Evolutionary conservation across 2,888 invertebrate genomes (phyloP).

Genomic region (Scaptomyza polygonia): DNA sequence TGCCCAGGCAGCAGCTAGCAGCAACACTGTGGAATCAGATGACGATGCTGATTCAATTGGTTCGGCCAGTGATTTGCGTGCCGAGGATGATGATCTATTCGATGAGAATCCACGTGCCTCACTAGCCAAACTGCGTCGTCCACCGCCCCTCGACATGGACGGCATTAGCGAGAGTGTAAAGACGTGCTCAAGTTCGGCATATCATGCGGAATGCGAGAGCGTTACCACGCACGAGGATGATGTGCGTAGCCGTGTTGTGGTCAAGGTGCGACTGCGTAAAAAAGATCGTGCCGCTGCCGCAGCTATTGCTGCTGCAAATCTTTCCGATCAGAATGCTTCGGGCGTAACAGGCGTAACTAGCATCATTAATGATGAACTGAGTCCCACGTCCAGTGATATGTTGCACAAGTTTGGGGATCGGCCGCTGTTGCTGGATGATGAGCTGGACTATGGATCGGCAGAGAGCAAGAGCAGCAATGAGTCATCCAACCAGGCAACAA

Average conservation of each 20-base stretch:
- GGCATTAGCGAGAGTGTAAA: slow-evolving; percentile 87
- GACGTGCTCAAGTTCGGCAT: slow-evolving; percentile 89
- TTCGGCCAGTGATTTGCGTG: slow-evolving; percentile 89
- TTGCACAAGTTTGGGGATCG: slow-evolving; percentile 91
- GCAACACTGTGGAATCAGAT: slow-evolving; percentile 68
- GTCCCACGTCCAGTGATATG: slow-evolving; percentile 85
- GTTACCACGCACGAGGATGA: slow-evolving; percentile 88
- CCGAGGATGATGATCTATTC: slow-evolving; percentile 85
- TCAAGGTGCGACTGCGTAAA: slow-evolving; percentile 85
- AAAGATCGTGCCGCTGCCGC: slow-evolving; percentile 82
- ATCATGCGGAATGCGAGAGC: slow-evolving; percentile 90
- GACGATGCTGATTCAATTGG: slow-evolving; percentile 89
- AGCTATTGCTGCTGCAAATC: slow-evolving; percentile 40
- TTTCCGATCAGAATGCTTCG: slow-evolving; percentile 24
- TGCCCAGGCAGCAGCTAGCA: slow-evolving; percentile 44
- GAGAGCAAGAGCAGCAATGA: slow-evolving; percentile 80
- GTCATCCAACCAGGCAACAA: slow-evolving; percentile 42
- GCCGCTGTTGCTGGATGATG: slow-evolving; percentile 91
- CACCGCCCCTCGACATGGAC: slow-evolving; percentile 83
- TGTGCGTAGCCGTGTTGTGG: slow-evolving; percentile 85
- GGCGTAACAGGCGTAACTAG: slow-evolving; percentile 10
- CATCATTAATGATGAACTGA: slow-evolving; percentile 82
- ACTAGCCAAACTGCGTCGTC: slow-evolving; percentile 80
- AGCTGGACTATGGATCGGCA: slow-evolving; percentile 88
- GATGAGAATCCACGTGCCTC: slow-evolving; percentile 83